Base-by-base conservation (phyloP, 92 coral and sea anemone genomes). In the Pocillopora meandrina region DNA sequence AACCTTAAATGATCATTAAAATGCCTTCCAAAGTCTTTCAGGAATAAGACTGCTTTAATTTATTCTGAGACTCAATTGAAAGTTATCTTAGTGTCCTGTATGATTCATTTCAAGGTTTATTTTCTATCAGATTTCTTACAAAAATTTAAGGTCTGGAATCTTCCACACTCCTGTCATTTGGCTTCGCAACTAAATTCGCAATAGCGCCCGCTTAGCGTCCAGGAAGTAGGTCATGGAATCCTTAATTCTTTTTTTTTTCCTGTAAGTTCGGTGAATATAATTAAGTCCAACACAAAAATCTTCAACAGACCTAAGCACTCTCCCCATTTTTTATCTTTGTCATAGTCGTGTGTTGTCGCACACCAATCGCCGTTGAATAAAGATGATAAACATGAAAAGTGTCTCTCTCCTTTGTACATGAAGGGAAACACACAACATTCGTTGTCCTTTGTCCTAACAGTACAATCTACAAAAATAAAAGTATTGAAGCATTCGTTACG, bases 351-450 rank as follows among this genome's bases (percentile, higher is more conserved):
- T 11, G 90, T 71, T 10, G 85, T 72, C 10, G 86, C 86, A 55
- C 90, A 86, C 86, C 86, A 86, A 15, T 71, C 72, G 12, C 75
- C 47, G 1, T 74, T 76, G 9, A 79, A 56, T 1, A 31, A n/a
- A 72, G 20, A 58, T 14, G 79, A 66, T 9, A 61, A 10, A 34
- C 90, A 86, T 6, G 75, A 72, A 49, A 76, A 86, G 57, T 33
- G 10, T 26, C 83, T 73, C 23, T 86, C 80, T 11, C 90, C 90
- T 17, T 86, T 56, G 61, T 71, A 80, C 21, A 86, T 36, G 61
- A 86, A 86, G 5, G 90, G 86, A 72, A 86, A 86, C 68, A 86
- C 90, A 21, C 90, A 86, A 68, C 90, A 86, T 71, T 86, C 73
- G 78, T 73, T 74, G 74, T 86, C 67, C 3, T 58, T 86, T 60